Evolutionary conservation across 2,113 vertebrate species (phyloP).

Genomic region (Bagarius yarrelli): DNA sequence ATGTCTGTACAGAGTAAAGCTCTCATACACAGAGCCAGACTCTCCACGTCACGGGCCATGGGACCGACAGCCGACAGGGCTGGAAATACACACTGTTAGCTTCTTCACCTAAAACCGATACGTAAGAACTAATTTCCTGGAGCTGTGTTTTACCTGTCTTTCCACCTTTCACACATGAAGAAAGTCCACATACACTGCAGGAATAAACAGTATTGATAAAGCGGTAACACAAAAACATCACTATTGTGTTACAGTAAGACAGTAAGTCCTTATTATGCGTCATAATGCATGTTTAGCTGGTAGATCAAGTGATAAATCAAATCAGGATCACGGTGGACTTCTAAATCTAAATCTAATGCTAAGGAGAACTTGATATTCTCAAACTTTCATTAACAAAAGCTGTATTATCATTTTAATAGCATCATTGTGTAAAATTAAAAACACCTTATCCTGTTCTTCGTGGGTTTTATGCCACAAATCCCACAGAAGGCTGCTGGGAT

Average conservation of each 20-base stretch:
- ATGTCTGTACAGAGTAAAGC: slow-evolving; percentile 84
- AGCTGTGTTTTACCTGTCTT: slow-evolving; percentile 63
- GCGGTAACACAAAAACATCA: neutral
- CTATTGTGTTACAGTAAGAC: neutral
- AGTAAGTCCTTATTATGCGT: neutral
- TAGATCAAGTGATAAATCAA: too few species aligned
- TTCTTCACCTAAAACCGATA: neutral
- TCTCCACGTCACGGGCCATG: slow-evolving; percentile 83
- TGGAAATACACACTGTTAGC: slow-evolving; percentile 44
- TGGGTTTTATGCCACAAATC: slow-evolving; percentile 70
- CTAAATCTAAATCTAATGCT: too few species aligned
- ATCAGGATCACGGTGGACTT: too few species aligned
- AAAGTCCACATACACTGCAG: slow-evolving; percentile 55
- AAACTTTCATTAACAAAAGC: too few species aligned
- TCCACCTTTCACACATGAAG: slow-evolving; percentile 49
- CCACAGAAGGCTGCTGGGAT: slow-evolving; percentile 74
- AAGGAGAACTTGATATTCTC: too few species aligned
- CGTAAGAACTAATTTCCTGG: neutral
- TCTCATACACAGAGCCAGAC: slow-evolving; percentile 83
- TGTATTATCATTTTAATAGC: too few species aligned
- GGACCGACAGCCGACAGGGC: slow-evolving; percentile 73
- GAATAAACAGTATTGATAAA: neutral
- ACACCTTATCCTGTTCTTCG: slow-evolving; percentile 64
- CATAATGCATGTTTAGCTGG: too few species aligned
- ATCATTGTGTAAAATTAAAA: neutral